These are phyloP conservation scores for Argyresthia goedartella DNA, from an alignment of 2,888 invertebrate genomes.

Conservation along the genomic window DNA sequence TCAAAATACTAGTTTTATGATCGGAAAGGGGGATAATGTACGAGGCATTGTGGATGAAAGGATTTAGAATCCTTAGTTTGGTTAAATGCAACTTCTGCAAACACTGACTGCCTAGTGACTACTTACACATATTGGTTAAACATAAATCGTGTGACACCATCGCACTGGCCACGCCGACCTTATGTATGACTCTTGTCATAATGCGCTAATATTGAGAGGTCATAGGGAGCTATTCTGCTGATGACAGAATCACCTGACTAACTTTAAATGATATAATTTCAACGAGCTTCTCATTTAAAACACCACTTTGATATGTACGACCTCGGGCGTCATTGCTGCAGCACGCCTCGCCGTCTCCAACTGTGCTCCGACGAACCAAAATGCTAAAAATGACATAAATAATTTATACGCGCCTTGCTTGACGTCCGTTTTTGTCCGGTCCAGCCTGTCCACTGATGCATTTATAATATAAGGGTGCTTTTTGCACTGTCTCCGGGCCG, in stretches of 20 bases:
- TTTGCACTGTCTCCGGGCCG: slow-evolving; percentile 55
- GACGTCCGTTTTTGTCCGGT: slow-evolving; percentile 59
- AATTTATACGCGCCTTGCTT: slow-evolving; percentile 63
- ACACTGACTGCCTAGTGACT: too few species aligned
- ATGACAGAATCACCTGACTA: too few species aligned
- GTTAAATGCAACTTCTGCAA: too few species aligned
- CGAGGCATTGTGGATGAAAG: too few species aligned
- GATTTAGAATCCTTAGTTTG: too few species aligned
- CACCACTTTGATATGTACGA: background rate
- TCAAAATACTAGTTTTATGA: background rate
- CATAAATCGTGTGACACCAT: too few species aligned
- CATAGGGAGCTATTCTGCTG: too few species aligned
- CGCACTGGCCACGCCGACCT: too few species aligned
- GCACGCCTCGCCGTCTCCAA: background rate
- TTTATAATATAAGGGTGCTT: slow-evolving; percentile 71
- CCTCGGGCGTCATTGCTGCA: background rate
- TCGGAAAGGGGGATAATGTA: background rate
- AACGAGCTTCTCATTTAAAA: background rate
- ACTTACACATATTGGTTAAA: too few species aligned
- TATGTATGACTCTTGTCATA: too few species aligned
- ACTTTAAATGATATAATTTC: background rate
- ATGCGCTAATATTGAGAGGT: too few species aligned
- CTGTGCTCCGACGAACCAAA: slow-evolving; percentile 42
- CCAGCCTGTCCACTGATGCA: slow-evolving; percentile 69
- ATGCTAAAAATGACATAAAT: slow-evolving; percentile 71